Percentiles rank a stretch among this genome's conserved stretches.
Conservation (phyloP, 2,797 vertebrate species). For the Argyrosomus regius region DNA sequence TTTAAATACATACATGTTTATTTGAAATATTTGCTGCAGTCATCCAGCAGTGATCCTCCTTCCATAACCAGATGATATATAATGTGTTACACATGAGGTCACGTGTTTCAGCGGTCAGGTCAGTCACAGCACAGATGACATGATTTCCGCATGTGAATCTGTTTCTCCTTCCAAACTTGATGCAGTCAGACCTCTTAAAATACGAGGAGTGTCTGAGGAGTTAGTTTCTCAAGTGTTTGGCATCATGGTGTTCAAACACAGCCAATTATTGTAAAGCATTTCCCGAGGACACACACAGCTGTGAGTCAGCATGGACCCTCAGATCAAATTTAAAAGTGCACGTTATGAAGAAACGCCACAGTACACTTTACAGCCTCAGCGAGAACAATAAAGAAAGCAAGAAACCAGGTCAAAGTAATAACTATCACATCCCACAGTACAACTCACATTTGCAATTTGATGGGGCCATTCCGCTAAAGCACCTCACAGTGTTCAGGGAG, state of each 20-base stretch:
- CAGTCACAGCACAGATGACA: background rate
- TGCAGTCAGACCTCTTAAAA: background rate
- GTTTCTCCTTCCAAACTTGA: background rate
- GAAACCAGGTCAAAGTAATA: constrained; percentile 20
- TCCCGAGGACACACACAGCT: constrained; percentile 29
- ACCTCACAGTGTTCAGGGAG: background rate
- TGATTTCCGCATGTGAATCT: background rate
- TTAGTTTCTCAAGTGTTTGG: constrained; percentile 19
- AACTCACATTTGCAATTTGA: background rate
- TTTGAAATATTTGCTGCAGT: too few species aligned
- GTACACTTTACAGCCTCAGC: constrained; percentile 14
- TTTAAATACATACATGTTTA: too few species aligned
- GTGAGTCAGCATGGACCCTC: constrained; percentile 33
- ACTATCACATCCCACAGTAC: constrained; percentile 5
- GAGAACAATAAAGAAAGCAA: constrained; percentile 25
- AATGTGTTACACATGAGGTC: too few species aligned
- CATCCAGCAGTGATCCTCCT: too few species aligned
- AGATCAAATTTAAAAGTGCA: constrained; percentile 29
- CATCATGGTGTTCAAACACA: constrained; percentile 27
- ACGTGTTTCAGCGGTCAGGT: too few species aligned
- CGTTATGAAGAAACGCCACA: constrained; percentile 9
- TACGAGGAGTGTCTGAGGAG: background rate
- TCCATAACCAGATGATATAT: too few species aligned
- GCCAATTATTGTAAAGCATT: constrained; percentile 29
- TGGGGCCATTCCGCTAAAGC: background rate